Conservation (phyloP, 2,797 vertebrate genomes). For the Halcyon chelicuti region DNA sequence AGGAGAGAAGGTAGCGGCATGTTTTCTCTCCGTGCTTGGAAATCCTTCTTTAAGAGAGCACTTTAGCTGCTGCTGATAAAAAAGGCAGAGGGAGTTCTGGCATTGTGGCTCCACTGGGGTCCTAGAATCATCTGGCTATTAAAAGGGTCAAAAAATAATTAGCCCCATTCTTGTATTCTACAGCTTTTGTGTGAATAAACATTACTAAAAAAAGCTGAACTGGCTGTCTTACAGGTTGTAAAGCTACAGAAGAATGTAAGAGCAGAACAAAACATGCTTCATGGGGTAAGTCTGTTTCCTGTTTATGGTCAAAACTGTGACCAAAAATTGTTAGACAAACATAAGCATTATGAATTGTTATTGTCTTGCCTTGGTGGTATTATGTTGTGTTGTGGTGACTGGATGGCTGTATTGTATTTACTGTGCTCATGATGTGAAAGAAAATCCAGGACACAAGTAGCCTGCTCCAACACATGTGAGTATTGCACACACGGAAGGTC, state of each 20-base stretch:
- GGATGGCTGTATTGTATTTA: neutral
- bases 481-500: neutral
- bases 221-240: constrained; percentile 81
- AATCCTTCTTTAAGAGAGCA: neutral
- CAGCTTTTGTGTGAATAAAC: neutral
- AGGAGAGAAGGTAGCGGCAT: neutral
- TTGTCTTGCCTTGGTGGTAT: neutral
- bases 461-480: neutral
- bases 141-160: neutral
- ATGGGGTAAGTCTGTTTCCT: constrained; percentile 81
- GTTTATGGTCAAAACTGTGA: neutral
- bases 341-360: neutral
- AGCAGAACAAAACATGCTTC: constrained; percentile 84
- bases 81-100: neutral
- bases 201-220: neutral
- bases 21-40: neutral
- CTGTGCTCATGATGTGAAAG: neutral
- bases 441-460: neutral
- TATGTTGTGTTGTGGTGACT: neutral
- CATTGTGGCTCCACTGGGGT: neutral
- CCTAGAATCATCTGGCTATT: neutral
- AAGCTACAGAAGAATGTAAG: constrained; percentile 86
- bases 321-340: neutral
- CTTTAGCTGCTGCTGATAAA: neutral
- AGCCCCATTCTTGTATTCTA: neutral